Evolutionary conservation across 2,113 vertebrate species (phyloP).

Genomic region (Muscicapa adusta): DNA sequence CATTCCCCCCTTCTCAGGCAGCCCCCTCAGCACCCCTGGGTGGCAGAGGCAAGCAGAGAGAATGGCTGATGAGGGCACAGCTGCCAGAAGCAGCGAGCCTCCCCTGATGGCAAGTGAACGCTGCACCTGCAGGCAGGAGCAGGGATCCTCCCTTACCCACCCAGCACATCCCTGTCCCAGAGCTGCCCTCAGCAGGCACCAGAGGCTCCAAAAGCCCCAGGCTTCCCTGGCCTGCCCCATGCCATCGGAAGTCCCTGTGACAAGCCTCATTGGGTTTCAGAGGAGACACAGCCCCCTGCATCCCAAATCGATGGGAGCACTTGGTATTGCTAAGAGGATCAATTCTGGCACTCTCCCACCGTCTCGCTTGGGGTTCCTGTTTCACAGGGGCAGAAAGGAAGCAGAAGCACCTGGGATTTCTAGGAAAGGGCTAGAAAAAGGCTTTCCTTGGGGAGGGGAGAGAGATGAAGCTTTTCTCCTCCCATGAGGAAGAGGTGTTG

Average conservation of each 20-base stretch:
- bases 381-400: neutral
- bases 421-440: conserved; percentile 27
- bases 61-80: neutral
- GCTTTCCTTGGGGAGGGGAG: neutral
- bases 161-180: neutral
- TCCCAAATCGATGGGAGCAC: neutral
- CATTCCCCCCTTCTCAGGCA: neutral
- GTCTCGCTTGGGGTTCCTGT: neutral
- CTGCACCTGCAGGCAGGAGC: neutral
- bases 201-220: neutral
- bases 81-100: neutral
- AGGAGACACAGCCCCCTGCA: neutral
- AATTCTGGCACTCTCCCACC: neutral
- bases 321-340: neutral
- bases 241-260: neutral
- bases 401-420: neutral
- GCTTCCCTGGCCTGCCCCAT: neutral
- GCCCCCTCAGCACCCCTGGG: neutral
- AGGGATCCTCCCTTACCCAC: neutral
- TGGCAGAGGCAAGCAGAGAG: neutral
- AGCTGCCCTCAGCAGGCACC: neutral
- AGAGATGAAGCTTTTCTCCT: neutral
- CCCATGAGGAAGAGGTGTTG: neutral
- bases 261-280: neutral
- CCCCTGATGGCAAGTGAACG: neutral